Conservation (phyloP, 1,140 invertebrate genomes). For the Cyphomyrmex costatus region DNA sequence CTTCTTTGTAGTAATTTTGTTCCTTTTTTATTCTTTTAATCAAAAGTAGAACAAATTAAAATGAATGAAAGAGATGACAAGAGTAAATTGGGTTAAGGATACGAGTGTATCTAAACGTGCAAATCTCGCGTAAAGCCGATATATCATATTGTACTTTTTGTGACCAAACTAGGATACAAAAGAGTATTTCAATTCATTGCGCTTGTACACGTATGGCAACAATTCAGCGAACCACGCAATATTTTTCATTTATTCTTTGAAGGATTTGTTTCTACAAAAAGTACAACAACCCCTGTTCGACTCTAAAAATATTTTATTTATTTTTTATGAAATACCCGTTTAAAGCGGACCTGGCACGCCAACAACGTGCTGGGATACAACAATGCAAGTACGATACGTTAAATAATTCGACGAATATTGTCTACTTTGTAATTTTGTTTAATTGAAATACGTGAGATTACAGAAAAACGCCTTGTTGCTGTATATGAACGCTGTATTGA, state of each 20-base stretch:
- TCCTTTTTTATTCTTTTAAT: neutral
- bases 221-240: conserved; percentile 23
- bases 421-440: neutral
- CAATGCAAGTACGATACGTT: neutral
- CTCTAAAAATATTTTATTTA: conserved; percentile 57
- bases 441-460: conserved; percentile 24
- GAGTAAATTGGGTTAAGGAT: conserved; percentile 18
- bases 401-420: conserved; percentile 1
- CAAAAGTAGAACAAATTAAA: neutral
- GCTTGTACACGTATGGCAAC: neutral
- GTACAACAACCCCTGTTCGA: neutral
- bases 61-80: neutral
- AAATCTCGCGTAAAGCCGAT: conserved; percentile 19
- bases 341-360: neutral
- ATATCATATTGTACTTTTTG: conserved; percentile 3
- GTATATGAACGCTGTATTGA: neutral
- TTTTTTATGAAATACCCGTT: conserved; percentile 28
- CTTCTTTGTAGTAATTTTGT: neutral
- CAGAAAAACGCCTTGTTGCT: neutral
- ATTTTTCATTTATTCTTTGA: conserved; percentile 51
- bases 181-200: conserved; percentile 38
- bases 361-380: neutral
- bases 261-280: conserved; percentile 26
- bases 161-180: neutral
- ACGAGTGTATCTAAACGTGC: neutral